Evolutionary conservation across 2,797 vertebrate genomes (phyloP), one percentile per base, ranked within the genome.

Genomic region (Eremophila alpestris): DNA sequence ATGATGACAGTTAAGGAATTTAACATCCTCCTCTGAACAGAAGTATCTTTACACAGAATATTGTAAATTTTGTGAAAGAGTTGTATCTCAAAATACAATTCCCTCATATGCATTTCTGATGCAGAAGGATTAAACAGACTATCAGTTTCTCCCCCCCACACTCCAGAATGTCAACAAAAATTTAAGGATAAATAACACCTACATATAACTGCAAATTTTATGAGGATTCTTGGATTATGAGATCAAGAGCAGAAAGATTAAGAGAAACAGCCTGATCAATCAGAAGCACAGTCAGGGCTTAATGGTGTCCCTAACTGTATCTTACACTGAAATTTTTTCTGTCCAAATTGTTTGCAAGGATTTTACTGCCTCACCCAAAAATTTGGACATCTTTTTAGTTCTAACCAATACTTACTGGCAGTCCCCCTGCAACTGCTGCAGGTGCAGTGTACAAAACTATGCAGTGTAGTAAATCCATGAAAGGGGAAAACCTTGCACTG

Each of bases 381-480:
- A 63, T 23, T 24, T 5, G 30, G 54, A 49, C 20, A 21, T 29
- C 56, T 87, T 67, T 79, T 52, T 48, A 71, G 32, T 75, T 75
- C 63, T 41, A 87, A 59, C 23, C 68, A 45, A 55, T 11, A 59
- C 22, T 21, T 63, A 43, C 24, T 22, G 52, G 17, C 27, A 54
- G 40, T 45, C 26, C 45, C 41, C 58, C 40, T 71, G 30, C 23
- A 81, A 32, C 65, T 62, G 18, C 36, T 68, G 58, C 54, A 71
- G 0, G 0, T 48, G 43, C 23, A 48, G 46, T 5, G 22, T 22
- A 38, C 15, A 12, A 23, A 16, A 29, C 45, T 51, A n/a, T 29
- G 22, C 49, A 41, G 15, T 16, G 40, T 8, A 54, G 48, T 36
- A 74, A 93, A 80, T 48, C 41, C 52, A 51, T 10, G 19, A 51